phyloP scores from a whole-genome alignment of 2,113 vertebrate species.

The Callithrix jacchus region DNA sequence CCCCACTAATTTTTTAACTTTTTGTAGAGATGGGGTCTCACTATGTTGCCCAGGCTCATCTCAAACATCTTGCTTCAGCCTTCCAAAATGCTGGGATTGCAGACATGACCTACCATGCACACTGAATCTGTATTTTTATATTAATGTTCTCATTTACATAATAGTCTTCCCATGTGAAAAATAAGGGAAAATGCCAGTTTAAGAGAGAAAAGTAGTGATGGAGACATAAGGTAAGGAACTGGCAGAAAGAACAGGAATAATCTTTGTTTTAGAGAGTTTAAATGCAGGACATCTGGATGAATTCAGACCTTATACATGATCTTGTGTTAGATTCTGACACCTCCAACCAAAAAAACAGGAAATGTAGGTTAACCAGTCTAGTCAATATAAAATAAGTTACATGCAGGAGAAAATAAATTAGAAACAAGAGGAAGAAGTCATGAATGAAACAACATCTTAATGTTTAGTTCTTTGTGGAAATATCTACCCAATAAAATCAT shows the following conservation, averaged over 20 bases:
- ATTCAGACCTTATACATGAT: neutral
- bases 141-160: neutral
- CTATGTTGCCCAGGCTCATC: too few species aligned
- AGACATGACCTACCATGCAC: too few species aligned
- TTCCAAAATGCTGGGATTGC: too few species aligned
- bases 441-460: neutral
- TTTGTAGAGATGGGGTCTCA: too few species aligned
- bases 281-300: neutral
- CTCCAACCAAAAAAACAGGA: neutral
- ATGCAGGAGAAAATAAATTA: neutral
- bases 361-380: neutral
- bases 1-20: too few species aligned
- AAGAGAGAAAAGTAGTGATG: neutral
- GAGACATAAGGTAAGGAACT: neutral
- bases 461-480: neutral
- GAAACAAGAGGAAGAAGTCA: neutral
- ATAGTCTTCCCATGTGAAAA: neutral
- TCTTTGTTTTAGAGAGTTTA: constrained; percentile 12
- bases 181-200: neutral
- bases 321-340: neutral
- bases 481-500: neutral
- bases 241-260: neutral
- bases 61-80: too few species aligned
- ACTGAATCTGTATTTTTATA: neutral
- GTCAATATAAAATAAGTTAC: neutral